A percentile compares a stretch with the other conserved stretches of the same genome.
phyloP scores from a whole-genome alignment of 2,888 invertebrate species.

The Alloscopus bannaensis region DNA sequence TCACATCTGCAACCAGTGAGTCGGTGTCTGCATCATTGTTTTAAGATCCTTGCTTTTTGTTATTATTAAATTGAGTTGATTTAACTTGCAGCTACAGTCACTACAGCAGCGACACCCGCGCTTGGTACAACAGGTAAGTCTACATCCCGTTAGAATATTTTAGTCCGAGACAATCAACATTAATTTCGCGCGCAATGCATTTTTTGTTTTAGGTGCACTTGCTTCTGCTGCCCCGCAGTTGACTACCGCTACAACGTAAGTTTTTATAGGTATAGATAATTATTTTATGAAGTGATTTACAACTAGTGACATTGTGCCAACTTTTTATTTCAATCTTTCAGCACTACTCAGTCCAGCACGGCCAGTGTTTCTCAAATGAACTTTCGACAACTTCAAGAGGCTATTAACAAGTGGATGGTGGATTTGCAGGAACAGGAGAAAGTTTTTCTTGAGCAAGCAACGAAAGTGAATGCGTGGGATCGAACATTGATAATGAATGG shows the following conservation, averaged over 20 bases:
- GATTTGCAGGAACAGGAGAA: constrained; percentile 95
- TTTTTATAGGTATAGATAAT: constrained; percentile 40
- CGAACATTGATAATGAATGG: constrained; percentile 91
- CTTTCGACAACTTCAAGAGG: constrained; percentile 91
- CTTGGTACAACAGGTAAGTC: too few relatives aligned
- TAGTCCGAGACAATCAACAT: too few relatives aligned
- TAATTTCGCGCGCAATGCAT: too few relatives aligned
- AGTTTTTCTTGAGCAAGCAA: constrained; percentile 94
- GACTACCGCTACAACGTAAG: not conserved
- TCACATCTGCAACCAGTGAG: constrained; percentile 1
- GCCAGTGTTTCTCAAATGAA: constrained; percentile 77
- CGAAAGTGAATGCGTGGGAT: constrained; percentile 97
- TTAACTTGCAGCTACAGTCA: too few relatives aligned
- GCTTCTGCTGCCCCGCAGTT: constrained; percentile 3
- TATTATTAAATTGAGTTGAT: too few relatives aligned
- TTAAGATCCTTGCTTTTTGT: too few relatives aligned
- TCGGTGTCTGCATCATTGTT: too few relatives aligned
- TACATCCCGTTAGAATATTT: too few relatives aligned
- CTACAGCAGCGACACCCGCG: too few relatives aligned
- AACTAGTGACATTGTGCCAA: too few relatives aligned
- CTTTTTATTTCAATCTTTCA: too few relatives aligned
- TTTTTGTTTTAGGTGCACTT: constrained; percentile 30
- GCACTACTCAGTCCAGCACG: constrained; percentile 28
- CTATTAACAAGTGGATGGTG: constrained; percentile 94
- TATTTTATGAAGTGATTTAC: too few relatives aligned